These are phyloP conservation scores for Fabriciana adippe DNA, from an alignment of 2,888 invertebrate species.

Conservation along the genomic window DNA sequence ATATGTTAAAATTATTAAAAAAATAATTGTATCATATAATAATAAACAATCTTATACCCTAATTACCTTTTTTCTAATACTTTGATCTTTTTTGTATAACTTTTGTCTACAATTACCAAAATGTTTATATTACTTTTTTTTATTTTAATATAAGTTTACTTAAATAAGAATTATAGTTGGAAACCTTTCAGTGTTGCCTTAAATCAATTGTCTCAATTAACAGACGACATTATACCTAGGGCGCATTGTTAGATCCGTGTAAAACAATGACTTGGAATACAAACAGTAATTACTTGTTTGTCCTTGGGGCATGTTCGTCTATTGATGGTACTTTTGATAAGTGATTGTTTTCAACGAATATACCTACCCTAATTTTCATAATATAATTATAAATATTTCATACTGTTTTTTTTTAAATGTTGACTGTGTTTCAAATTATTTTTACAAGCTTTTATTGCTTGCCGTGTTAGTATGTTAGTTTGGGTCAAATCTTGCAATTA, in stretches of 20 bases:
- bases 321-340: constrained; percentile 21
- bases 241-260: constrained; percentile 48
- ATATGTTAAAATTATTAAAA: too few species aligned
- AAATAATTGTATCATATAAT: too few species aligned
- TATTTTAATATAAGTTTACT: neutral
- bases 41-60: too few species aligned
- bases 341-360: constrained; percentile 11
- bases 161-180: constrained; percentile 27
- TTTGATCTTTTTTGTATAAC: too few species aligned
- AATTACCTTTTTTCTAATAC: too few species aligned
- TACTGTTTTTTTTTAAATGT: neutral
- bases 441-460: too few species aligned
- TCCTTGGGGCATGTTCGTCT: constrained; percentile 30
- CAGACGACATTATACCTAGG: constrained; percentile 54
- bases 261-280: constrained; percentile 43
- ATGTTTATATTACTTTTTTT: too few species aligned
- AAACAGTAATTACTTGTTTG: constrained; percentile 39
- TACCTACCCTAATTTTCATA: neutral
- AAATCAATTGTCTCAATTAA: constrained; percentile 47
- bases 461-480: too few species aligned
- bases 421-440: too few species aligned
- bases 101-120: too few species aligned
- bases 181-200: constrained; percentile 25
- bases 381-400: neutral
- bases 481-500: too few species aligned